Evolutionary conservation across 2,113 vertebrate species (phyloP), one percentile per base, ranked within the genome.

Genomic region (Cervus canadensis): DNA sequence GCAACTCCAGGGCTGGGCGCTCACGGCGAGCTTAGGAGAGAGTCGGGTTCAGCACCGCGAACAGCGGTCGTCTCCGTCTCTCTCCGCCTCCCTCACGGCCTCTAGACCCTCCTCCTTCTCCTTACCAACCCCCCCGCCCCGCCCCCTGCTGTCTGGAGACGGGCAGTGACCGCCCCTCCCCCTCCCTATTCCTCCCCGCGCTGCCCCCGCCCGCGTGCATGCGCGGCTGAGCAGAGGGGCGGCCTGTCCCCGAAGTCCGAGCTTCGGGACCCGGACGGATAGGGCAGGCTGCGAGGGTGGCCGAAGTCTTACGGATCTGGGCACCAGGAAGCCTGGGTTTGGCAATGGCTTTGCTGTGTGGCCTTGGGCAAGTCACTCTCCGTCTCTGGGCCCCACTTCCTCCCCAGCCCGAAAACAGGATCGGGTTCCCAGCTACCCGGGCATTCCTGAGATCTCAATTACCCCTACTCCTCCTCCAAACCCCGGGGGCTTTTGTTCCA

Each of bases 311-410:
- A 67, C 23, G n/a, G 83, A 94, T 57, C 81, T 45, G 79, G 33
- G 64, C 48, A 17, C 64, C 28, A 8, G 30, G 83, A 95, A 96
- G 62, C 43, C 83, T 40, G 91, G 74, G 36, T 84, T 93, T 54
- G 48, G 71, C 87, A 3, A 97, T 96, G 97, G 92, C 95, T 60
- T 96, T 97, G 98, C 94, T 97, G 97, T 95, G 97, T 93, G 96
- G 97, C 95, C 91, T 83, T 93, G 92, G 96, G 97, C 97, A 98
- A 98, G 97, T 98, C 93, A 81, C 87, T 96, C 91, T 97, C 84
- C 12, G 17, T 97, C 95, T 98, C 97, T 97, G 97, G 93, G 87
- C 93, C 59, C 79, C 94, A 91, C 67, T 83, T 96, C 52, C 52
- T 96, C 54, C 94, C 94, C 97, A 89, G 1, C 83, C 43, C 13